Evolutionary conservation across 2,888 invertebrate genomes (phyloP), one percentile per base, ranked within the genome.

Genomic region (Thymelicus lineola): DNA sequence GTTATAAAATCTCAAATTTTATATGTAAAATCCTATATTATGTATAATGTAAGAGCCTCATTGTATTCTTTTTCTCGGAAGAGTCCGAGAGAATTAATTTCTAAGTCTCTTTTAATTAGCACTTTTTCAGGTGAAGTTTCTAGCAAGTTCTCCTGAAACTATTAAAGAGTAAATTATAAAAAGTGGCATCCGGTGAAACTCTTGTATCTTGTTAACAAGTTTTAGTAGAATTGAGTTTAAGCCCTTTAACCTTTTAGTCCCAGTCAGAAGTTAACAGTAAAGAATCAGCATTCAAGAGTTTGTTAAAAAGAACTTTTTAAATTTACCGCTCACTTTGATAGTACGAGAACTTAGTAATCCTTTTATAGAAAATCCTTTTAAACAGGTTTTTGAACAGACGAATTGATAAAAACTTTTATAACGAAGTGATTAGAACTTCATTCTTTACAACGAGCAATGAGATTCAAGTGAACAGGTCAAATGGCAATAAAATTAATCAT

Each of bases 151-250:
- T 20, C 0, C 53, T 12, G 1, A n/a, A 53, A 20, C 10, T 20
- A 20, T 17, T 17, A 17, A 50, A 5, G 12, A 15, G 7, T 53
- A 20, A 53, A 12, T 53, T 53, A 53, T 20, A 53, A 53, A 20
- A 53, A 53, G 20, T 53, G 20, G 12, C 20, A 53, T 53, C 53
- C 53, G 53, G 53, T 20, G 10, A 53, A 53, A 53, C 4, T 12
- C 20, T 53, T 53, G 17, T 53, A 53, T 17, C 53, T 53, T 53
- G 53, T 53, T 53, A 53, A 20, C 20, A 20, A 53, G 53, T 53
- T 53, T 4, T 53, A 53, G 10, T n/a, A 53, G 17, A 53, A 53
- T 53, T 53, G 20, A 53, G 20, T 53, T 53, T 53, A 1, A 42
- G 42, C 12, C 42, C 42, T 42, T 50, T 15, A n/a, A n/a, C 50